Evolutionary conservation across 1,140 invertebrate genomes (phyloP), one percentile per base, ranked within the genome.

Genomic region (Heliconius hewitsoni): DNA sequence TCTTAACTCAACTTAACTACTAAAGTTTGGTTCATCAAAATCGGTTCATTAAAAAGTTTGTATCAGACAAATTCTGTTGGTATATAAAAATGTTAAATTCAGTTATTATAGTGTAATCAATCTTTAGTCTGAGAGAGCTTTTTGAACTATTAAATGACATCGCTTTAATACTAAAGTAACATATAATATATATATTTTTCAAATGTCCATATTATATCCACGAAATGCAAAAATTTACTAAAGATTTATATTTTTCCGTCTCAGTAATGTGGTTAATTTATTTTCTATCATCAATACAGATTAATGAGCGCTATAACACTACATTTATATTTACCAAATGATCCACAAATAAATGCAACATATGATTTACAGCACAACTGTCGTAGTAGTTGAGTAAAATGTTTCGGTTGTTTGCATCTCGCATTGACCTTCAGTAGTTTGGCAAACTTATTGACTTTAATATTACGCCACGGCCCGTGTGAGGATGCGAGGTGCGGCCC

Each of bases 361-460:
- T 89, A 89, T 87, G 70, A 78, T 70, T 89, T 88, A 84, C 78
- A 79, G 81, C 84, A 82, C 81, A 85, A 81, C 81, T 86, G 89
- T 88, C 83, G 80, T 81, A 82, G 81, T 76, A 76, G 85, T 90
- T 88, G 86, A 89, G 89, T 90, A 87, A 89, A 88, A 88, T 84
- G 87, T 88, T 84, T 86, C 85, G 85, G 76, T 79, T 90, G 89
- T 91, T 89, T 91, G 88, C 88, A 92, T 88, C 89, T 87, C 90
- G 86, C 87, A 92, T 91, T 93, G 93, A 93, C 93, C 93, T 94
- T 94, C 89, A 84, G 71, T 82, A 85, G 89, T 93, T 94, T 91
- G 91, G 89, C 90, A 93, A 91, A 91, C 88, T 91, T 93, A 93
- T 93, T 93, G 89, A 91, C 89, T 89, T 37, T 88, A 87, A 79